Evolutionary conservation across 2,888 invertebrate genomes (phyloP).

Genomic region (Furcula furcula): DNA sequence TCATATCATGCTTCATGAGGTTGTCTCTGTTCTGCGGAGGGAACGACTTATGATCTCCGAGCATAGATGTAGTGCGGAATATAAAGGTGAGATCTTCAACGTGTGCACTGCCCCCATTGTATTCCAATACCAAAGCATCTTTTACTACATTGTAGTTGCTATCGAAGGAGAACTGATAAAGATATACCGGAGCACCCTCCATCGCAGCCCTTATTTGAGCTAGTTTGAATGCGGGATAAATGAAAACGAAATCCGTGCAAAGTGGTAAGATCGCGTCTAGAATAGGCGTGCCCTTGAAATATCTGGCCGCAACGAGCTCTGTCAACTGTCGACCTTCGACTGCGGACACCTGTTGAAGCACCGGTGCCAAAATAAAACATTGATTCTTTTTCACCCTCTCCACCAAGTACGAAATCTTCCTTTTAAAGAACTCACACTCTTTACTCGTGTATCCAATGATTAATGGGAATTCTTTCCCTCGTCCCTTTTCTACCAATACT

Average conservation of each 20-base stretch:
- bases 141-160: slow-evolving; percentile 59
- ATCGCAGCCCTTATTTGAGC: slow-evolving; percentile 14
- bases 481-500: slow-evolving; percentile 20
- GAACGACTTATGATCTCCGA: slow-evolving; percentile 5
- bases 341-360: too few species aligned
- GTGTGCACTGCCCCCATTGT: slow-evolving; percentile 49
- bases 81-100: slow-evolving; percentile 70
- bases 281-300: slow-evolving; percentile 15
- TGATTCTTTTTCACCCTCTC: slow-evolving; percentile 10
- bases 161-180: slow-evolving; percentile 68
- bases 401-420: slow-evolving; percentile 7
- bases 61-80: slow-evolving; percentile 34
- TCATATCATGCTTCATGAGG: slow-evolving; percentile 24
- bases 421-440: slow-evolving; percentile 17
- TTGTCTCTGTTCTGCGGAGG: slow-evolving; percentile 15
- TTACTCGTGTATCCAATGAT: slow-evolving; percentile 13
- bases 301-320: slow-evolving; percentile 8
- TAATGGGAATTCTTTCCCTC: slow-evolving; percentile 24
- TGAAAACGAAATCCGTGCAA: slow-evolving; percentile 19
- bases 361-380: slow-evolving; percentile 7
- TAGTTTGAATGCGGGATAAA: slow-evolving; percentile 23
- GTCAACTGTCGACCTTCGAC: too few species aligned
- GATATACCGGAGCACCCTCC: slow-evolving; percentile 47
- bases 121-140: slow-evolving; percentile 18
- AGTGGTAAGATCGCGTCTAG: slow-evolving; percentile 12